Base-by-base conservation (phyloP, 1,140 invertebrate genomes). In the Drosophila arawakana region DNA sequence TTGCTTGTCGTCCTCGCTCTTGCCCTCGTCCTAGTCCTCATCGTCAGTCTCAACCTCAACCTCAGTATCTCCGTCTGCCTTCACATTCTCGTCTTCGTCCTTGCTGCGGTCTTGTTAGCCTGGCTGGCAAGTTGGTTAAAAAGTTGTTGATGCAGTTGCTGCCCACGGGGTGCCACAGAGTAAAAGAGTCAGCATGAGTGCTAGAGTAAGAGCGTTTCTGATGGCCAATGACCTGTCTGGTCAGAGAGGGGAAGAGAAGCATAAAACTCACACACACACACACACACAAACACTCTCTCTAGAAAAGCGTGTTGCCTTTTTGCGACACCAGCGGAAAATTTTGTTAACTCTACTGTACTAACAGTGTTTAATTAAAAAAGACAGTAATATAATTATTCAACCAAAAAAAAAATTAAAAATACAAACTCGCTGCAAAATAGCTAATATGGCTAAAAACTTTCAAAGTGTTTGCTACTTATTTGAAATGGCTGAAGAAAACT, bases 91-190 rank as follows among this genome's bases (percentile, higher is more conserved):
- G 15, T 37, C 41, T 72, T 46, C 21, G 10, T 30, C 4, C 34
- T 35, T 25, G 37, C 74, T 86, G 83, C 66, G 83, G 83, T 86
- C 83, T 80, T 80, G 81, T 84, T 84, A 84, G 81, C 79, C 81
- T 73, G 73, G 61, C 81, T 81, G 83, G 69, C 83, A 88, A 86
- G 83, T 86, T 86, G 80, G 83, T 88, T 86, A 88, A 86, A 86
- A 86, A 86, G 83, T 86, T 86, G 80, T 86, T 86, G 83, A 86
- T 86, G 83, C 72, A 82, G 76, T 86, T 82, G 72, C 74, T 73
- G 57, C 55, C 66, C 66, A 69, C 41, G 57, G 71, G 63, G 52
- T 39, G 61, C 52, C 52, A 18, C 34, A 15, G 37, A 30, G n/a
- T 7, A 11, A 15, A 9, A 50, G 21, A 35, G 55, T 57, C 8